These are phyloP conservation scores for Drosophila kambysellisi DNA, from an alignment of 2,888 invertebrate species.

Conservation along the genomic window DNA sequence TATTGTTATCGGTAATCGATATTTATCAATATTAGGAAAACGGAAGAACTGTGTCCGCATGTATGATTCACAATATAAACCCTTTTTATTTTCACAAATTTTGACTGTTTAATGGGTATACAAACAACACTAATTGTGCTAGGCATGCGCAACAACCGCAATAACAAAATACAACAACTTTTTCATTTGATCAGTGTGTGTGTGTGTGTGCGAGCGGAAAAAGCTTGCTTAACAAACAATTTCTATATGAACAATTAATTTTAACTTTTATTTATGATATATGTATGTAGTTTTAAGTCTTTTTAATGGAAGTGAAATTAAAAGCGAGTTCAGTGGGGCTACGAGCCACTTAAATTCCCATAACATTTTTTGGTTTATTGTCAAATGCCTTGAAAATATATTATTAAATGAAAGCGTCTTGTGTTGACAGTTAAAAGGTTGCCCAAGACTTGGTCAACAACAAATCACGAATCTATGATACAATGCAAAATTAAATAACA, in stretches of 20 bases:
- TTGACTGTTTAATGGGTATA: background rate
- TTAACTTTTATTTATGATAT: slow-evolving; percentile 56
- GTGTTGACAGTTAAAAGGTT: background rate
- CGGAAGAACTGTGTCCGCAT: background rate
- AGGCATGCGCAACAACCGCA: slow-evolving; percentile 42
- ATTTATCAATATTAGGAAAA: background rate
- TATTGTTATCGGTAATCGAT: background rate
- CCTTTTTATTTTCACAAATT: background rate
- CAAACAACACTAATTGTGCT: slow-evolving; percentile 36
- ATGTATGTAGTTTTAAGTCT: slow-evolving; percentile 11
- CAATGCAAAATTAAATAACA: background rate
- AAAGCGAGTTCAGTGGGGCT: slow-evolving; percentile 24
- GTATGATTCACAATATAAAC: background rate
- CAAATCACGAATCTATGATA: slow-evolving; percentile 2
- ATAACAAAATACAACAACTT: slow-evolving; percentile 36
- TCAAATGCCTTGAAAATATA: slow-evolving; percentile 9
- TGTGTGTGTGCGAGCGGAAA: slow-evolving; percentile 42
- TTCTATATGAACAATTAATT: slow-evolving; percentile 53
- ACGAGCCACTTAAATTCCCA: slow-evolving; percentile 21
- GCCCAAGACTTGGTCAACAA: background rate
- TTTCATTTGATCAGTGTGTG: slow-evolving; percentile 28
- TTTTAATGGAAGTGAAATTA: slow-evolving; percentile 47
- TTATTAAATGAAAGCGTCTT: slow-evolving; percentile 18
- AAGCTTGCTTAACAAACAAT: slow-evolving; percentile 40
- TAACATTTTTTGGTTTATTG: slow-evolving; percentile 3